phyloP scores from a whole-genome alignment of 2,113 vertebrate genomes.

The Stictonetta naevosa region DNA sequence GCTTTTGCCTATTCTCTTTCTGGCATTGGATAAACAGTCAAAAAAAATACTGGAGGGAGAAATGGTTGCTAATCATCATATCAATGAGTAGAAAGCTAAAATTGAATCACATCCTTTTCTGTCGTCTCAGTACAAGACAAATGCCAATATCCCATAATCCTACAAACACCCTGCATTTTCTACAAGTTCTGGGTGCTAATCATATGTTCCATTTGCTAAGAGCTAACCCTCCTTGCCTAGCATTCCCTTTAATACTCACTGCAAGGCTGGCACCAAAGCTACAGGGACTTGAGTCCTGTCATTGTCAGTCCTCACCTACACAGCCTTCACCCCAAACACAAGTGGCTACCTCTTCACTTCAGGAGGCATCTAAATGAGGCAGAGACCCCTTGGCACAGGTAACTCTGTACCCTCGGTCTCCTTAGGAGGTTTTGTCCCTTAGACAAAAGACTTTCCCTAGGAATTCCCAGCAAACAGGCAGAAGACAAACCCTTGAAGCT shows the following conservation, averaged over 20 bases:
- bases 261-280: not conserved
- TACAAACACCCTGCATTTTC: not conserved
- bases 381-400: not conserved
- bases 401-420: fast-evolving
- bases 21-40: not conserved
- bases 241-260: not conserved
- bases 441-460: not conserved
- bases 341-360: fast-evolving
- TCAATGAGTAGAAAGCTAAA: not conserved
- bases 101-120: not conserved
- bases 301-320: fast-evolving
- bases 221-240: not conserved
- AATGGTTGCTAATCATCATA: not conserved
- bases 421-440: not conserved
- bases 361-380: fast-evolving
- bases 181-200: fast-evolving
- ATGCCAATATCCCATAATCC: not conserved
- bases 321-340: not conserved
- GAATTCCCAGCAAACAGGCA: not conserved
- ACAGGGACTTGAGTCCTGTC: not conserved
- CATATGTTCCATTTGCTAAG: not conserved
- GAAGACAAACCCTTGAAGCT: not conserved
- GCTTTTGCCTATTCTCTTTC: not conserved
- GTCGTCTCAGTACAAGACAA: not conserved
- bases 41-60: not conserved